Evolutionary conservation across 1,140 invertebrate species (phyloP).

Genomic region (Aphaenogaster ashmeadi): DNA sequence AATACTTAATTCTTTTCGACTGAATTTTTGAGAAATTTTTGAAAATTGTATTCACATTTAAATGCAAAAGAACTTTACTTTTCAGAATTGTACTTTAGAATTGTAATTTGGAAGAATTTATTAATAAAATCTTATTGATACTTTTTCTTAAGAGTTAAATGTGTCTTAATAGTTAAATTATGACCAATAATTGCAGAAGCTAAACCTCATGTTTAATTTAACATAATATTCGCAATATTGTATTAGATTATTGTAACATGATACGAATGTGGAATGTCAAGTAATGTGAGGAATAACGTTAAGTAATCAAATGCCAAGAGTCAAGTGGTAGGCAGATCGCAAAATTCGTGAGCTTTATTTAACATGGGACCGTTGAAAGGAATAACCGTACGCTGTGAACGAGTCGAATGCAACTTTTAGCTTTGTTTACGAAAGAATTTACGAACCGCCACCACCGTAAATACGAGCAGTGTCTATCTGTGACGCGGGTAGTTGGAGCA

Average conservation of each 20-base stretch:
- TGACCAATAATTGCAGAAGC: neutral
- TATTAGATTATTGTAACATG: conserved; percentile 32
- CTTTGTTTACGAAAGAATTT: conserved; percentile 13
- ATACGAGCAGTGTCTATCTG: neutral
- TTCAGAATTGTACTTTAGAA: neutral
- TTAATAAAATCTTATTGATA: neutral
- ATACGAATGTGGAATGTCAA: neutral
- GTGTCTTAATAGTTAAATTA: neutral
- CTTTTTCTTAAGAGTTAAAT: conserved; percentile 1
- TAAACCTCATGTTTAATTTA: neutral
- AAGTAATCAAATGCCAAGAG: conserved; percentile 22
- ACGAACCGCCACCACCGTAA: neutral
- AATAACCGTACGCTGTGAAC: neutral
- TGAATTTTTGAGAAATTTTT: neutral
- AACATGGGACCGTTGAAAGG: neutral
- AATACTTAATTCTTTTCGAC: neutral
- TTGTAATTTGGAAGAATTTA: neutral
- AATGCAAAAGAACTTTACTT: neutral
- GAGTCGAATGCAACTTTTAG: neutral
- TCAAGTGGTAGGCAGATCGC: neutral
- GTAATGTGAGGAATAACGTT: neutral
- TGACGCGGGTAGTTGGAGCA: conserved; percentile 3
- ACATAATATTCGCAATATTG: neutral
- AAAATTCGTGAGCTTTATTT: neutral
- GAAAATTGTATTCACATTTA: neutral